Evolutionary conservation across 2,113 vertebrate genomes (phyloP).

Genomic region (Nothocercus julius): DNA sequence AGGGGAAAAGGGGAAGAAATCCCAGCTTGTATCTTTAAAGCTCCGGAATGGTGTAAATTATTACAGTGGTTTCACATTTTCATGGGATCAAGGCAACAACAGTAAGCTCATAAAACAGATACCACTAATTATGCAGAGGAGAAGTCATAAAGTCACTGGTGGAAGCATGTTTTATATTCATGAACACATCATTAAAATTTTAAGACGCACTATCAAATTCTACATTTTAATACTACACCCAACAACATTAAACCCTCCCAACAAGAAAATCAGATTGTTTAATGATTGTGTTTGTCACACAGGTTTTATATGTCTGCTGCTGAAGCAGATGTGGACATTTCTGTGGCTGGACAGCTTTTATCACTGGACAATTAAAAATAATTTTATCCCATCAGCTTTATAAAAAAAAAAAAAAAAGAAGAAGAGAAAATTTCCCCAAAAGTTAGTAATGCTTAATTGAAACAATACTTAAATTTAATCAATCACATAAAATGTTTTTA

Average conservation of each 20-base stretch:
- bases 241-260: conserved; percentile 82
- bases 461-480: conserved; percentile 30
- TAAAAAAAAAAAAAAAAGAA: not conserved
- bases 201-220: conserved; percentile 86
- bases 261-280: conserved; percentile 85
- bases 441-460: not conserved
- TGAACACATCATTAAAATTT: conserved; percentile 89
- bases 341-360: conserved; percentile 53
- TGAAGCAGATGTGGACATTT: conserved; percentile 73
- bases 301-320: conserved; percentile 80
- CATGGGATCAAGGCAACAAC: conserved; percentile 84
- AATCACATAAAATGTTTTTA: conserved; percentile 34
- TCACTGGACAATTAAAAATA: conserved; percentile 65
- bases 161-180: conserved; percentile 85
- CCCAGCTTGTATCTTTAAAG: conserved; percentile 72
- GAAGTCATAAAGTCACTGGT: conserved; percentile 83
- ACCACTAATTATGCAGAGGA: conserved; percentile 87
- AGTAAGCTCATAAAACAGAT: conserved; percentile 88
- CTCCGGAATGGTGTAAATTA: conserved; percentile 80
- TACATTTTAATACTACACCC: conserved; percentile 83
- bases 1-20: conserved; percentile 41
- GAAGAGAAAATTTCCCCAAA: not conserved
- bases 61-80: conserved; percentile 85
- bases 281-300: conserved; percentile 81
- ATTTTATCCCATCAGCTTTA: conserved; percentile 12